These are phyloP conservation scores for Himantopus leucocephalus DNA, from an alignment of 2,113 vertebrate genomes.

Conservation along the genomic window DNA sequence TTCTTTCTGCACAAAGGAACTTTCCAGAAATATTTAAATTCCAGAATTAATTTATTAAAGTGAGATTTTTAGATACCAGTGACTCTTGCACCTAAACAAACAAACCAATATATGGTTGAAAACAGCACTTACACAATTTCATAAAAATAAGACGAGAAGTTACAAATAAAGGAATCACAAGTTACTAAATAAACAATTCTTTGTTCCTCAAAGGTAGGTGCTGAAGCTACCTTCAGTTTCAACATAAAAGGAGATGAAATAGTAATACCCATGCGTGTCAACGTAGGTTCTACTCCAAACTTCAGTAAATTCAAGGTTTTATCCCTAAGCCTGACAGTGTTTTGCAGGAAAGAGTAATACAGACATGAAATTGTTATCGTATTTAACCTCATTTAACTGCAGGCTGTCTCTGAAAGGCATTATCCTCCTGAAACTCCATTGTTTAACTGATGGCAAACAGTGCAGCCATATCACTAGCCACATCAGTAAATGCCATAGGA, in stretches of 20 bases:
- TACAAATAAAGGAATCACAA: not conserved
- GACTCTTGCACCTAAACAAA: not conserved
- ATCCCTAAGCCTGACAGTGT: not conserved
- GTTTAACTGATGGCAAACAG: not conserved
- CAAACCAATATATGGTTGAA: not conserved
- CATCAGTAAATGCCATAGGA: not conserved
- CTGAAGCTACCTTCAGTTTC: not conserved
- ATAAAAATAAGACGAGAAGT: not conserved
- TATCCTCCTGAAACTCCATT: not conserved
- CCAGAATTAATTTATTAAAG: not conserved
- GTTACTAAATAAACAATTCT: not conserved
- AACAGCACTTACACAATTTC: not conserved
- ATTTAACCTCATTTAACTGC: not conserved
- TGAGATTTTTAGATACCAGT: not conserved
- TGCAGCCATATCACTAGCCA: not conserved
- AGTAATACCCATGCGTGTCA: not conserved
- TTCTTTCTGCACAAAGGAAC: not conserved
- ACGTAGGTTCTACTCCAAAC: not conserved
- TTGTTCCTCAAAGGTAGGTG: not conserved
- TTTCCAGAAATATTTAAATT: not conserved
- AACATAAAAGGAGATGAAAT: not conserved
- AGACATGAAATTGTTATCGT: not conserved
- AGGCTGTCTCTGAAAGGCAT: not conserved
- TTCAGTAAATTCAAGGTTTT: not conserved
- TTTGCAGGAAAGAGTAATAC: not conserved